Evolutionary conservation across 2,888 invertebrate species (phyloP).

Genomic region (Epinotia bilunana): DNA sequence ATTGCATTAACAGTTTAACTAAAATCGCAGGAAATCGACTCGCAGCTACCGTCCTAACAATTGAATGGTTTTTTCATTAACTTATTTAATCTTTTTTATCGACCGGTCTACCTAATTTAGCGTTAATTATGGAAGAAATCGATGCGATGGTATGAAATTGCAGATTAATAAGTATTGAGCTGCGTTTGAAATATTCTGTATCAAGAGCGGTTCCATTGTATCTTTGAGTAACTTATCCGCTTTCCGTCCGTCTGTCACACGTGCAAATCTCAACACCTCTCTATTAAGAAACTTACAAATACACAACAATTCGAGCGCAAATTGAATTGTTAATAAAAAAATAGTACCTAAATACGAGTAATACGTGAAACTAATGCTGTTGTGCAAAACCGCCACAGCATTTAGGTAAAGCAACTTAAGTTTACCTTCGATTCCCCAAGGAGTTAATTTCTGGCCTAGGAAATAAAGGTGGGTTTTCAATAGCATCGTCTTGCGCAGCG

Average conservation of each 20-base stretch:
- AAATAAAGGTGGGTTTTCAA: neutral
- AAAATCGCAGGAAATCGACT: constrained; percentile 40
- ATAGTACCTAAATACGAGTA: constrained; percentile 35
- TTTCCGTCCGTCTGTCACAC: constrained; percentile 24
- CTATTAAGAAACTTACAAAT: constrained; percentile 12
- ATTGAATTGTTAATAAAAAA: constrained; percentile 12
- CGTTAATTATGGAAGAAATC: too few relatives aligned
- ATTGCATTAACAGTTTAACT: constrained; percentile 43
- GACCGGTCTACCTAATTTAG: too few relatives aligned
- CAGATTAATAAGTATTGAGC: too few relatives aligned
- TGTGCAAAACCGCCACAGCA: constrained; percentile 51
- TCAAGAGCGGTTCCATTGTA: neutral
- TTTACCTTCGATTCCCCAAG: neutral
- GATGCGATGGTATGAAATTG: too few relatives aligned
- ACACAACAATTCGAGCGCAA: neutral
- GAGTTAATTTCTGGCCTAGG: neutral
- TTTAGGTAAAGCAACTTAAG: constrained; percentile 14
- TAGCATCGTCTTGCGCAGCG: neutral
- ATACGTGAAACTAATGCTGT: constrained; percentile 49
- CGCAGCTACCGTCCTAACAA: constrained; percentile 2
- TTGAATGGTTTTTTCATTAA: neutral
- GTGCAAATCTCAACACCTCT: constrained; percentile 36
- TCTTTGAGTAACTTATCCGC: constrained; percentile 38
- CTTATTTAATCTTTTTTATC: neutral
- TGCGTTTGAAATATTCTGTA: neutral